Percentiles rank a stretch among this genome's conserved stretches.
phyloP scores from a whole-genome alignment of 2,797 vertebrate species.

The Ptychadena robeensis region DNA sequence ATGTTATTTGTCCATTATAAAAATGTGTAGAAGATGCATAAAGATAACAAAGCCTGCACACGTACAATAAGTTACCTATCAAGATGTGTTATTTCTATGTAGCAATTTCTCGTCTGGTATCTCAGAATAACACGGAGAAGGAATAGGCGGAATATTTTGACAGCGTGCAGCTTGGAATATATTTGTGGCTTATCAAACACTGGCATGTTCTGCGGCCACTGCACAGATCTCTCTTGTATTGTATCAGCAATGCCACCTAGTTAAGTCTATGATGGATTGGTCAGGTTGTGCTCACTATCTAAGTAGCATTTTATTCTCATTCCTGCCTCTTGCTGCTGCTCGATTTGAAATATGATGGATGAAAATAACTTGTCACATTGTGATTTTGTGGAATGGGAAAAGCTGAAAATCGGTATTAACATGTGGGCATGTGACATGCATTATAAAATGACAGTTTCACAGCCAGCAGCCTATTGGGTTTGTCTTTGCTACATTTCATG shows the following conservation, averaged over 20 bases:
- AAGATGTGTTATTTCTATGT: background rate
- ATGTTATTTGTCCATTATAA: too few relatives aligned
- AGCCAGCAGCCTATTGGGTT: background rate
- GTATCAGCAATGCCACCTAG: slow-evolving; percentile 51
- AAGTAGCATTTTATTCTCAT: accelerated
- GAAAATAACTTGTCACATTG: slow-evolving; percentile 22
- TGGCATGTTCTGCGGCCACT: slow-evolving; percentile 55
- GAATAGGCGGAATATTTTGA: background rate
- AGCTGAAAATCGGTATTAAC: background rate
- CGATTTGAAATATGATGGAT: slow-evolving; percentile 16
- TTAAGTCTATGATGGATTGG: slow-evolving; percentile 51
- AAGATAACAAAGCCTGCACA: too few relatives aligned
- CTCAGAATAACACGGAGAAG: background rate
- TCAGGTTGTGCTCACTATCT: background rate
- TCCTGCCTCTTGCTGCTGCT: background rate
- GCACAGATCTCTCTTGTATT: slow-evolving; percentile 42
- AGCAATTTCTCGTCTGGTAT: background rate
- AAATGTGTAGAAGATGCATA: too few relatives aligned
- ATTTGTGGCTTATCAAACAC: slow-evolving; percentile 18
- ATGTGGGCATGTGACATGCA: background rate
- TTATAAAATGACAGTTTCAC: background rate
- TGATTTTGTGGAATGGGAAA: slow-evolving; percentile 10
- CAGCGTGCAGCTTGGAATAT: background rate
- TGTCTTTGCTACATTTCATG: too few relatives aligned
- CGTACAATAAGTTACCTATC: too few relatives aligned